Evolutionary conservation across 2,888 invertebrate genomes (phyloP).

Genomic region (Schizotus pectinicornis): DNA sequence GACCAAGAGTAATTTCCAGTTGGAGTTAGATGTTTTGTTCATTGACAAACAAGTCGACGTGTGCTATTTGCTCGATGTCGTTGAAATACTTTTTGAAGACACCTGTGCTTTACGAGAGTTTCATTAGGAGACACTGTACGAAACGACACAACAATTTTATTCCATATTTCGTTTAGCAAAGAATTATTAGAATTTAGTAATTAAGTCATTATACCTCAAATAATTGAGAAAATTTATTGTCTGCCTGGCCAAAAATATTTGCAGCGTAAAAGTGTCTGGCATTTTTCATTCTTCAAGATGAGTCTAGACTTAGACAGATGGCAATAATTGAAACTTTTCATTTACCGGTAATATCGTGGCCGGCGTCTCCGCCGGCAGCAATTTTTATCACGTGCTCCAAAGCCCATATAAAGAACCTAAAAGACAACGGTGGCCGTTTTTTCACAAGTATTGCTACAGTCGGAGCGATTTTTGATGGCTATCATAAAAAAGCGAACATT

Average conservation of each 20-base stretch:
- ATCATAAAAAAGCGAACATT: constrained; percentile 43
- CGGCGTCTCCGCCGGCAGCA: constrained; percentile 4
- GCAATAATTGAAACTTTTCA: neutral
- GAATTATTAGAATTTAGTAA: no score
- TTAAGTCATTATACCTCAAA: no score
- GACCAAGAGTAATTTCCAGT: no score
- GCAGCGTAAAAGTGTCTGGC: neutral
- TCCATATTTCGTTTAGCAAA: no score
- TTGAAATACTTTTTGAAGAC: no score
- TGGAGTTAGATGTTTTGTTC: no score
- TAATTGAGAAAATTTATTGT: neutral
- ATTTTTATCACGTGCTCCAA: constrained; percentile 23
- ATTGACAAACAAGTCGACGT: no score
- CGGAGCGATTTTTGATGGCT: constrained; percentile 37
- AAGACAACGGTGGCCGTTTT: constrained; percentile 24
- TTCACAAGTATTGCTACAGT: constrained; percentile 22
- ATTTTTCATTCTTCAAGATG: neutral
- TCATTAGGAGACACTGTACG: no score
- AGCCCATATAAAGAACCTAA: constrained; percentile 12
- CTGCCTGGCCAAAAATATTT: no score
- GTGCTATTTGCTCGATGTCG: no score
- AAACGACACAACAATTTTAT: no score
- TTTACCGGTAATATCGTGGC: constrained; percentile 1
- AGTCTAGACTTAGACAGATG: constrained; percentile 1
- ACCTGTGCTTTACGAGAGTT: no score